Evolutionary conservation across 1,140 invertebrate genomes (phyloP).

Genomic region (Pogonomyrmex californicus): DNA sequence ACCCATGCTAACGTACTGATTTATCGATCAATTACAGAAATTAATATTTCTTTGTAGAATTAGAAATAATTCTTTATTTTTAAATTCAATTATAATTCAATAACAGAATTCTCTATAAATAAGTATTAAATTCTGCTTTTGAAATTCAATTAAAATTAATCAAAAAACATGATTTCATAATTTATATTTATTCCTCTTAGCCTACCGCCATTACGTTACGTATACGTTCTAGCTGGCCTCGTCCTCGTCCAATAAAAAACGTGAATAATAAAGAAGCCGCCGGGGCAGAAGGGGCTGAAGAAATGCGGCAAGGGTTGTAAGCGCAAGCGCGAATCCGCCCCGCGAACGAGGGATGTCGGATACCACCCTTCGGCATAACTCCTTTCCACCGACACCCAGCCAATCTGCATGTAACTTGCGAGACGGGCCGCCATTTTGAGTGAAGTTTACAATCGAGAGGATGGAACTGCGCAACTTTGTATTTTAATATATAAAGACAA

Average conservation of each 20-base stretch:
- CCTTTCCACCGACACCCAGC: slow-evolving; percentile 81
- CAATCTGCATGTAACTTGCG: slow-evolving; percentile 86
- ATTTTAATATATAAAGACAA: not conserved
- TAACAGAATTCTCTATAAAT: not conserved
- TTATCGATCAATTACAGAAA: not conserved
- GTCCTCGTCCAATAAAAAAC: slow-evolving; percentile 74
- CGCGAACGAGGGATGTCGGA: slow-evolving; percentile 75
- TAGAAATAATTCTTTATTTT: not conserved
- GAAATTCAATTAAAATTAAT: not conserved
- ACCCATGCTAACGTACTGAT: not conserved
- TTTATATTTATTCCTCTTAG: slow-evolving; percentile 6
- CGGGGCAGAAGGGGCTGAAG: slow-evolving; percentile 71
- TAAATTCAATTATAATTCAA: not conserved
- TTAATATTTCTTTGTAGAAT: slow-evolving; percentile 8
- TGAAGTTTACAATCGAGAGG: slow-evolving; percentile 79
- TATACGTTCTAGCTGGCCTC: slow-evolving; percentile 48
- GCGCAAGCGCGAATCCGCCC: slow-evolving; percentile 86
- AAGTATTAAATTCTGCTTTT: not conserved
- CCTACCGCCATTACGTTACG: slow-evolving; percentile 77
- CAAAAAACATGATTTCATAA: not conserved
- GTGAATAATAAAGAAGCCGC: slow-evolving; percentile 81
- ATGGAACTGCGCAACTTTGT: slow-evolving; percentile 41
- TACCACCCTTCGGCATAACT: slow-evolving; percentile 82
- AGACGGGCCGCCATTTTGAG: slow-evolving; percentile 83
- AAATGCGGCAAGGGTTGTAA: slow-evolving; percentile 78